phyloP scores from a whole-genome alignment of 2,888 invertebrate genomes.

The Campoletis raptor region DNA sequence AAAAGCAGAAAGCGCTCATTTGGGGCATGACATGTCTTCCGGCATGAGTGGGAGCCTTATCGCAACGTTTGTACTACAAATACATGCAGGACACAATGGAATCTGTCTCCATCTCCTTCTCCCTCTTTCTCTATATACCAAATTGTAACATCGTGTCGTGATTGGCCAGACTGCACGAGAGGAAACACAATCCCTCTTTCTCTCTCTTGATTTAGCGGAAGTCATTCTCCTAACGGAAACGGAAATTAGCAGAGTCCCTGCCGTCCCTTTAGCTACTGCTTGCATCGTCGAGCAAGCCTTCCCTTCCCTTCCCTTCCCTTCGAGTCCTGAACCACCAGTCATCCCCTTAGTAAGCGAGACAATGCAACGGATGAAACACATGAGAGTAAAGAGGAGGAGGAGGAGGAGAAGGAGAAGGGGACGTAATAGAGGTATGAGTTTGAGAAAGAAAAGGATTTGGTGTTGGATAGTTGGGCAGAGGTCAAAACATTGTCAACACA shows the following conservation, averaged over 20 bases:
- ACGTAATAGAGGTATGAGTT: not conserved
- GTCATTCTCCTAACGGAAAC: slow-evolving; percentile 79
- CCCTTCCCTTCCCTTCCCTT: not conserved
- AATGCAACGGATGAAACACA: slow-evolving; percentile 45
- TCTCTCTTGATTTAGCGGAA: slow-evolving; percentile 75
- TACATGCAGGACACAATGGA: not conserved
- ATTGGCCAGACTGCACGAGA: slow-evolving; percentile 38
- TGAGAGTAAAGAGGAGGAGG: not conserved
- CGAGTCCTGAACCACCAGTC: not conserved
- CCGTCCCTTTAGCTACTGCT: not conserved
- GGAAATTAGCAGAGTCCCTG: slow-evolving; percentile 79
- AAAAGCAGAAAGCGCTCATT: not conserved
- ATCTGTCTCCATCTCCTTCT: not conserved
- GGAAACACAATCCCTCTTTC: not conserved
- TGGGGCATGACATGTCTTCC: not conserved
- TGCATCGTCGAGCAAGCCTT: slow-evolving; percentile 42
- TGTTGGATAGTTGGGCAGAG: slow-evolving; percentile 21
- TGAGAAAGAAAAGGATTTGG: not conserved
- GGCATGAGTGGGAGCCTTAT: not conserved
- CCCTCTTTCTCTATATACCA: slow-evolving; percentile 5
- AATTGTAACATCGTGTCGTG: slow-evolving; percentile 20
- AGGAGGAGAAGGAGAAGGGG: too few species aligned
- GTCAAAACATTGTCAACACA: not conserved
- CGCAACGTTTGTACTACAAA: not conserved
- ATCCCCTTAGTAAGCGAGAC: slow-evolving; percentile 46